A percentile compares a stretch with the other conserved stretches of the same genome.
Evolutionary conservation across 2,113 vertebrate genomes (phyloP).

Genomic region (Cyphomyrus plagiostoma): DNA sequence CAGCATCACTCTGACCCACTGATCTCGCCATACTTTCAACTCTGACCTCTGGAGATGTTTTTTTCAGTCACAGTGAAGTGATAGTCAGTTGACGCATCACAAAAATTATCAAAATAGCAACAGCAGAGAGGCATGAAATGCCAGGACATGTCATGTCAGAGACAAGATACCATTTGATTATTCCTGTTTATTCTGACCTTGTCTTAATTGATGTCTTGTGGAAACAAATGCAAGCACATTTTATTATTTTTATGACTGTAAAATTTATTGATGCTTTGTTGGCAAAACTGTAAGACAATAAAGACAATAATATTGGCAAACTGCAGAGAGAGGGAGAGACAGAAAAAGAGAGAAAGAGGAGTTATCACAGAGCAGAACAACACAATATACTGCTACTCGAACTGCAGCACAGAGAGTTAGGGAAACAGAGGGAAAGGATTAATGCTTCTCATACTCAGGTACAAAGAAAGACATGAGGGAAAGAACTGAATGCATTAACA

Average conservation of each 20-base stretch:
- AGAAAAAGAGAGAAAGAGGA: slow-evolving; percentile 27
- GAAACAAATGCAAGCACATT: not conserved
- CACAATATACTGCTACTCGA: slow-evolving; percentile 21
- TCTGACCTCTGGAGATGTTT: slow-evolving; percentile 50
- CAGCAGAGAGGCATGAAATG: not conserved
- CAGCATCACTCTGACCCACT: slow-evolving; percentile 51
- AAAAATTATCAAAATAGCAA: slow-evolving; percentile 39
- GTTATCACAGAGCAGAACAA: slow-evolving; percentile 33
- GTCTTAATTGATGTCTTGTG: not conserved
- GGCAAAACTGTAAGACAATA: not conserved
- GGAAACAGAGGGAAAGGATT: slow-evolving; percentile 7
- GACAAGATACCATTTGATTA: not conserved
- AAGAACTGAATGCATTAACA: not conserved
- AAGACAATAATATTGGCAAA: slow-evolving; percentile 19
- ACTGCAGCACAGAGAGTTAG: slow-evolving; percentile 40
- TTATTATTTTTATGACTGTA: slow-evolving; percentile 6
- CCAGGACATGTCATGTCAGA: not conserved
- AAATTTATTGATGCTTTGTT: slow-evolving; percentile 19
- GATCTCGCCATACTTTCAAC: slow-evolving; percentile 50
- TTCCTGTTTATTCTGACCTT: not conserved
- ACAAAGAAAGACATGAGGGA: not conserved
- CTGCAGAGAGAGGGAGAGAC: slow-evolving; percentile 15
- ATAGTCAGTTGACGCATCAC: slow-evolving; percentile 39
- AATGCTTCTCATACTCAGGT: not conserved
- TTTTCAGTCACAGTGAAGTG: slow-evolving; percentile 35